phyloP scores from a whole-genome alignment of 1,140 invertebrate species.

The Drosophila triauraria region DNA sequence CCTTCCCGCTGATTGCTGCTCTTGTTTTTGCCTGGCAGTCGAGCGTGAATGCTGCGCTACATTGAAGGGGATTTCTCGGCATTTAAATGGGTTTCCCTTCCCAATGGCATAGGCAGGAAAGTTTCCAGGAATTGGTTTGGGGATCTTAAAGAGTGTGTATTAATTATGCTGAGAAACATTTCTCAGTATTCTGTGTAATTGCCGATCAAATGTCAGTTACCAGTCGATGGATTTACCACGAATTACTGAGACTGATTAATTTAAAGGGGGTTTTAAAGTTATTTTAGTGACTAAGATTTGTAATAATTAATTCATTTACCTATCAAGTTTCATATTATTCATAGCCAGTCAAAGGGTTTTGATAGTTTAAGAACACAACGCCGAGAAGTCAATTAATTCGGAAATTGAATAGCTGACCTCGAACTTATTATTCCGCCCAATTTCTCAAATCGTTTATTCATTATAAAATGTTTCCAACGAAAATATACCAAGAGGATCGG shows the following conservation, averaged over 20 bases:
- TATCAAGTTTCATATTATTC: too few relatives aligned
- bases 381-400: too few relatives aligned
- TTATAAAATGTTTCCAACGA: not conserved
- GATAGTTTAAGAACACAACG: too few relatives aligned
- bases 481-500: not conserved
- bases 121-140: not conserved
- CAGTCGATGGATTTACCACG: not conserved
- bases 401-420: too few relatives aligned
- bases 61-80: slow-evolving; percentile 65
- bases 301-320: too few relatives aligned
- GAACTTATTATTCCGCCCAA: too few relatives aligned
- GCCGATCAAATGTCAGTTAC: slow-evolving; percentile 1
- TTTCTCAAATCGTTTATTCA: too few relatives aligned
- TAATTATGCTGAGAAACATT: slow-evolving; percentile 16
- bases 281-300: too few relatives aligned
- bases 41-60: slow-evolving; percentile 54
- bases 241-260: not conserved
- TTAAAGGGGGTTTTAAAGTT: not conserved
- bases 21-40: slow-evolving; percentile 51
- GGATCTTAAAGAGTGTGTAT: slow-evolving; percentile 5
- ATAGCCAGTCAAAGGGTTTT: too few relatives aligned
- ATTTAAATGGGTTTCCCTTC: slow-evolving; percentile 61
- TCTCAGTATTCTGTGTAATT: not conserved
- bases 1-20: slow-evolving; percentile 28
- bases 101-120: not conserved